phyloP scores from a whole-genome alignment of 2,113 vertebrate species.

The Protobothrops mucrosquamatus region DNA sequence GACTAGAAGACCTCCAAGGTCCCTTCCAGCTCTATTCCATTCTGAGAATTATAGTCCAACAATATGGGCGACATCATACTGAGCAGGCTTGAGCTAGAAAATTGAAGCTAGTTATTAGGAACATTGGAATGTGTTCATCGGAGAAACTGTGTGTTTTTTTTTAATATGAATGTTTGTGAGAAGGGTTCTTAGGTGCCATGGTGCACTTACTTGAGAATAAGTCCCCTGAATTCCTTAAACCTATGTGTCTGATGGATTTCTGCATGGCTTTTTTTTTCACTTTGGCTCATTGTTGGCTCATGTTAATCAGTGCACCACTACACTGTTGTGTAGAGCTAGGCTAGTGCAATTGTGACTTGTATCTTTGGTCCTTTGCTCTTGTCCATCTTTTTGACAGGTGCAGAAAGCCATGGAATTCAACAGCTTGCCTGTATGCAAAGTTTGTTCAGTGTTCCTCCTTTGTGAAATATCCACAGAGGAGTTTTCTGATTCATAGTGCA shows the following conservation, averaged over 20 bases:
- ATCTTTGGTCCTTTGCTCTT: too few species aligned
- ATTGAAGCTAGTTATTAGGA: neutral
- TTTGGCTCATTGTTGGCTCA: neutral
- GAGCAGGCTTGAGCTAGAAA: neutral
- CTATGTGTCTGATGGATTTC: neutral
- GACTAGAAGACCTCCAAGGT: too few species aligned
- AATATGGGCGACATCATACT: neutral
- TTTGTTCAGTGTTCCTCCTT: constrained; percentile 35
- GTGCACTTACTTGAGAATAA: neutral
- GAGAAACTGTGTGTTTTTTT: neutral
- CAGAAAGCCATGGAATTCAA: neutral
- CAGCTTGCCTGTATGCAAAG: constrained; percentile 51
- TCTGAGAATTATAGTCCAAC: neutral
- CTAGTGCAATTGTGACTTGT: neutral
- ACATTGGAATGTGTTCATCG: neutral
- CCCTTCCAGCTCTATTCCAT: too few species aligned
- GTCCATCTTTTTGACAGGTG: constrained; percentile 23
- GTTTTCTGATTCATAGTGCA: constrained; percentile 59
- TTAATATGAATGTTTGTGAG: neutral
- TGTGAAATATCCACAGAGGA: constrained; percentile 37
- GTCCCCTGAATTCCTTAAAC: neutral
- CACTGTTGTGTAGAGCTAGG: neutral
- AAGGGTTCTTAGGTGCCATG: neutral
- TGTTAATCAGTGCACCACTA: neutral
- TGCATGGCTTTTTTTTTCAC: neutral